Conservation (phyloP, 2,113 vertebrate species). For the Hippocampus comes region DNA sequence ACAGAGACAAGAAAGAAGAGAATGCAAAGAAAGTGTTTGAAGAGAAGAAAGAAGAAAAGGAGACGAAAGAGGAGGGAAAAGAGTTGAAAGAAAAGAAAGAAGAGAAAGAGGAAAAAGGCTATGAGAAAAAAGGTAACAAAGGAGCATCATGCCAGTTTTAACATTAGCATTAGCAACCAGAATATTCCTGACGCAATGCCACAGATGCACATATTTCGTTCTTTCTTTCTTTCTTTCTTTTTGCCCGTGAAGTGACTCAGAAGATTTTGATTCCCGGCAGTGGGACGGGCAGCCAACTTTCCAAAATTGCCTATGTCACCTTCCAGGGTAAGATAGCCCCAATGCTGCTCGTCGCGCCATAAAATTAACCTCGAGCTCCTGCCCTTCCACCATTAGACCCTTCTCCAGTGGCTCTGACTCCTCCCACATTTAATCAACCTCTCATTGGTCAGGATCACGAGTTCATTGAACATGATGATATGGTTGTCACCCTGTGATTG, state of each 20-base stretch:
- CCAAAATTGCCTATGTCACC: slow-evolving; percentile 73
- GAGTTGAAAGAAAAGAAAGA: slow-evolving; percentile 24
- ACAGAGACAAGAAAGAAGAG: background rate
- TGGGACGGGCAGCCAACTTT: slow-evolving; percentile 75
- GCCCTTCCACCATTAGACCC: background rate
- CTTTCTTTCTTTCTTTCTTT: slow-evolving; percentile 15
- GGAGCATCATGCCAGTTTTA: background rate
- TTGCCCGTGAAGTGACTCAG: slow-evolving; percentile 73
- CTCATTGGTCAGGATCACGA: background rate
- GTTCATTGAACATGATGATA: background rate
- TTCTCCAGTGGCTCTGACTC: background rate
- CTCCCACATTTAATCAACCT: background rate
- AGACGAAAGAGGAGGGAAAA: slow-evolving; percentile 26
- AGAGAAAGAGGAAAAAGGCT: slow-evolving; percentile 50
- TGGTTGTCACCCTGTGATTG: background rate
- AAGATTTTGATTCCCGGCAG: slow-evolving; percentile 80
- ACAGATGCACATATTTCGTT: slow-evolving; percentile 6
- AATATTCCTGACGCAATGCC: background rate
- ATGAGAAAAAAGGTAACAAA: slow-evolving; percentile 68
- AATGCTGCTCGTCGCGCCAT: background rate
- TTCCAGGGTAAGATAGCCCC: slow-evolving; percentile 81
- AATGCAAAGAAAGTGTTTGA: slow-evolving; percentile 29
- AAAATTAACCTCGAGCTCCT: background rate
- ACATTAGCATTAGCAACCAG: background rate
- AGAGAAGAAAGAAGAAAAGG: slow-evolving; percentile 19